A percentile compares a stretch with the other conserved stretches of the same genome.
Evolutionary conservation across 2,888 invertebrate species (phyloP).

Genomic region (Drosophila dives): DNA sequence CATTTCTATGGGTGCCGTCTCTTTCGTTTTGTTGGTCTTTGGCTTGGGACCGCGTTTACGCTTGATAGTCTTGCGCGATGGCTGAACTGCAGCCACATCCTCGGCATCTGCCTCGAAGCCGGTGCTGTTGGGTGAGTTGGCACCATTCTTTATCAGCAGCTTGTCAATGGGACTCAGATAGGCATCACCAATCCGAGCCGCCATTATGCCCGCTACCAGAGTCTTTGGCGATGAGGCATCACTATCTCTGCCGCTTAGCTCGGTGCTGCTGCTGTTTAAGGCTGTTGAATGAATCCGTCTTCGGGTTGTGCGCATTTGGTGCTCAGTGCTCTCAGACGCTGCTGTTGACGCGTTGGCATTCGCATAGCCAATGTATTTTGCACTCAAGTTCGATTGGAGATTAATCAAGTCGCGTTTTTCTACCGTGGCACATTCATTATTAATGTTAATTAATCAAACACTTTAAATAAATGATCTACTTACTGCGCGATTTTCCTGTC

Average conservation of each 20-base stretch:
- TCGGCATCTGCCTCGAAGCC: conserved; percentile 71
- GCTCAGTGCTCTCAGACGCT: conserved; percentile 51
- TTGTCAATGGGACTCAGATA: conserved; percentile 83
- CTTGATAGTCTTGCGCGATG: conserved; percentile 47
- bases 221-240: conserved; percentile 45
- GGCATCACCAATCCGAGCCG: background rate
- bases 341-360: conserved; percentile 60
- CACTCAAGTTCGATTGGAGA: conserved; percentile 81
- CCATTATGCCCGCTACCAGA: background rate
- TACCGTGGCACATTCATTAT: conserved; percentile 16
- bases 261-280: conserved; percentile 27
- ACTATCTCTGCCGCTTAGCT: conserved; percentile 36
- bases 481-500: conserved; percentile 32
- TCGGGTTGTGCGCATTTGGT: conserved; percentile 60
- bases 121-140: conserved; percentile 69
- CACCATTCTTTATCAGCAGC: conserved; percentile 81
- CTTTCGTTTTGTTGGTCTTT: conserved; percentile 18
- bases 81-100: conserved; percentile 23
- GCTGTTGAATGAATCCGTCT: conserved; percentile 48
- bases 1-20: background rate
- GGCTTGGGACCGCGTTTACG: conserved; percentile 54
- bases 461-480: conserved; percentile 18
- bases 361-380: conserved; percentile 83
- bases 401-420: conserved; percentile 78
- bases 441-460: background rate